Base-by-base conservation (phyloP, 2,888 invertebrate species). In the Caenorhabditis plicata region DNA sequence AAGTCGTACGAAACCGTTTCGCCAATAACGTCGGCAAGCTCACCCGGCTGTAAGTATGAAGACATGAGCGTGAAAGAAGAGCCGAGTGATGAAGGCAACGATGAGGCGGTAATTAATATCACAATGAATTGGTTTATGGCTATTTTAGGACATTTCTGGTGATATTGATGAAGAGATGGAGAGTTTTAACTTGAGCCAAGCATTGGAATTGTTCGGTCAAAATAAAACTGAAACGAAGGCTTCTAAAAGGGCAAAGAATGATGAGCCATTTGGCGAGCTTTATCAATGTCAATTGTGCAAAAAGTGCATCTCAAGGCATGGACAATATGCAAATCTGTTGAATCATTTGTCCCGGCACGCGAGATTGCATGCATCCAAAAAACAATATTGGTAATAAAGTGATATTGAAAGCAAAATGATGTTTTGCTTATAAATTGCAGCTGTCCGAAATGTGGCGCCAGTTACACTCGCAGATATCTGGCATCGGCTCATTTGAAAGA, bases 311-410 rank as follows among this genome's bases (percentile, higher is more conserved):
- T 55, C 61, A 11, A 43, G 61, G 7, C 61, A 61, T 33, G 62
- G 54, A n/a, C 55, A 55, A 44, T 66, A 60, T 25, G 55, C 64
- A 13, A 64, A 64, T 55, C 67, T 55, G 31, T 27, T 67, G 32
- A 61, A 61, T 43, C 60, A 61, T 43, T 36, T 67, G 35, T 63
- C 63, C 11, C 29, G 67, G 29, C 67, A 67, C 35, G 56, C 64
- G 8, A 44, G 57, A 17, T 42, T 67, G n/a, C 67, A 67, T 43
- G 67, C 67, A 15, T 57, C 61, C 2, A 64, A 61, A 31, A 64
- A 64, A 27, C 67, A 67, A 38, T 66, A 62, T 23, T 56, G 55
- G 63, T 63, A 5, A n/a, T 52, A 23, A 23, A 27, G 22, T 39
- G 27, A 20, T 8, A 4, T 41, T n/a, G 15, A 11, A 42, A 49